Evolutionary conservation across 2,113 vertebrate genomes (phyloP), one percentile per base, ranked within the genome.

Genomic region (Glareola pratincola): DNA sequence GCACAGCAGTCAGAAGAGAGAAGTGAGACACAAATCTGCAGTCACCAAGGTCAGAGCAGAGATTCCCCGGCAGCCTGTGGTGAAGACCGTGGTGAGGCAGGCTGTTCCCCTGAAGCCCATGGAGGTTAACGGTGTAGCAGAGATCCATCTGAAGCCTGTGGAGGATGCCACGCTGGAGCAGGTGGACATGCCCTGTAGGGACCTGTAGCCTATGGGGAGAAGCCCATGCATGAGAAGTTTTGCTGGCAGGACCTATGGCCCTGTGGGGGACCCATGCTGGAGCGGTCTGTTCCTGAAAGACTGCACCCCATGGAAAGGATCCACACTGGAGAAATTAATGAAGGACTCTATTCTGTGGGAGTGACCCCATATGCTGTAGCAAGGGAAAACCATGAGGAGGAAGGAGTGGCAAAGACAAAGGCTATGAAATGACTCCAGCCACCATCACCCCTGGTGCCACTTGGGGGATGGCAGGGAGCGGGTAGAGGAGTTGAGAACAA

Each of bases 221-320:
- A n/a, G 34, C 30, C 18, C 12, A 3, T 0, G 3, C 26, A 12
- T 32, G 37, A 82, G 27, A 8, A 67, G 50, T 12, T 8, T 59
- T 59, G 12, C 14, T 73, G 69, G 14, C 32, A 30, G 24, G 36
- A 41, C 3, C 23, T 79, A 30, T 47, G 48, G 57, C 14, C 19
- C 5, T 4, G 1, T 2, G 4, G 23, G 24, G 37, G 9, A 50
- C 23, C 32, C 50, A 34, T 2, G 0, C 50, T 57, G 41, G 27
- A 54, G 36, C 21, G 16, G 64, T 16, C 32, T 39, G 34, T 23
- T 59, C 34, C 34, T 9, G 68, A 59, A 39, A 20, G 18, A 43
- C 39, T 75, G 29, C 15, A 53, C 18, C 27, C 37, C 1, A 2
- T 17, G 27, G 23, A 24, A 54, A 39, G 12, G 12, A 54, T n/a